Evolutionary conservation across 1,140 invertebrate species (phyloP).

Genomic region (Brachionus manjavacas): DNA sequence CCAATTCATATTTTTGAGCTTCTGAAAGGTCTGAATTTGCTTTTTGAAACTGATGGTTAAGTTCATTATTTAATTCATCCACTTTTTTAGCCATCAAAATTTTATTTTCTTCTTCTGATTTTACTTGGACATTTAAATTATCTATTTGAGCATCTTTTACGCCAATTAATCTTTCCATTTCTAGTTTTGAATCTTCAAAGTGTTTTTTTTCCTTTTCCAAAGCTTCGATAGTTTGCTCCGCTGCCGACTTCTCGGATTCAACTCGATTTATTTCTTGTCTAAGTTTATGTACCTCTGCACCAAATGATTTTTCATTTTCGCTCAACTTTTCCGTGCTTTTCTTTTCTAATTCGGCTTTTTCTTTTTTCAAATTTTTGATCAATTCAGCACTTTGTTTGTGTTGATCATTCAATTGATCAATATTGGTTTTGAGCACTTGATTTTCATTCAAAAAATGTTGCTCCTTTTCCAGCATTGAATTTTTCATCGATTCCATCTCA

Average conservation of each 20-base stretch:
- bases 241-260: background rate
- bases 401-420: background rate
- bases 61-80: slow-evolving; percentile 11
- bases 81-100: background rate
- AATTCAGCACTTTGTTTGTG: background rate
- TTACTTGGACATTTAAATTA: background rate
- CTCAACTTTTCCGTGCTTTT: background rate
- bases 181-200: background rate
- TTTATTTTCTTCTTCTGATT: background rate
- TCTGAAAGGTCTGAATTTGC: slow-evolving; percentile 10
- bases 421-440: background rate
- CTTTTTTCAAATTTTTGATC: background rate
- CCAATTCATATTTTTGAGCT: background rate
- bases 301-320: background rate
- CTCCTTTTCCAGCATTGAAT: background rate
- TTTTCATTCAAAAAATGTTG: background rate
- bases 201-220: background rate
- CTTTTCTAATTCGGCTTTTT: background rate
- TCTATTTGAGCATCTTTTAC: background rate
- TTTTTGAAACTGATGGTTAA: slow-evolving; percentile 6
- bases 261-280: background rate
- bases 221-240: background rate
- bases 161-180: background rate
- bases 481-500: background rate
- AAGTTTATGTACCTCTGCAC: background rate